Base-by-base conservation (phyloP, 2,113 vertebrate genomes). In the Pterophyllum scalare region DNA sequence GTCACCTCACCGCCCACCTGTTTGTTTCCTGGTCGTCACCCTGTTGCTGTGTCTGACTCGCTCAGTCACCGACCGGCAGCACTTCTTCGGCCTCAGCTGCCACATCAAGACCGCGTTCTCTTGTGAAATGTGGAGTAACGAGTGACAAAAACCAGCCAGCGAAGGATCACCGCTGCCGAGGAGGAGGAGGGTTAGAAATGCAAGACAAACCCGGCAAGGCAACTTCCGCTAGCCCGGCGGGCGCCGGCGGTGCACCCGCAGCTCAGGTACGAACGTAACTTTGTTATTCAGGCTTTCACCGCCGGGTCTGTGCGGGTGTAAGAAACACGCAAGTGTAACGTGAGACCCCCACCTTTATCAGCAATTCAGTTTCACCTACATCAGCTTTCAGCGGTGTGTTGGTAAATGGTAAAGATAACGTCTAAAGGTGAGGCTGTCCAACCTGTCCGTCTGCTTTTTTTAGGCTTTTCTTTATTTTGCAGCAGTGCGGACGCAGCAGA, bases 141-240 rank as follows among this genome's bases (percentile, higher is more conserved):
- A 82, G 40, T 52, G 83, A 81, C 64, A 17, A 4, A 77, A 5
- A 76, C 40, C n/a, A 31, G 77, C 12, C 40, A 59, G 33, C 61
- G 81, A 93, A 40, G 38, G 43, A 2, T n/a, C 59, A 57, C 84
- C 81, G 57, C 62, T 76, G 28, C 43, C 52, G 40, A 43, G 15
- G 24, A 24, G 24, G 40, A 12, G 43, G 22, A 12, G 31, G 14
- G 75, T 87, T 52, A 43, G 78, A 95, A 92, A 96, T 96, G 96
- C 90, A 86, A 86, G 90, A 88, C 80, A 52, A 89, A 31, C 81
- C 90, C 85, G 84, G 86, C 67, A 93, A 86, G 77, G 65, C 86
- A 22, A 85, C 88, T 52, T 46, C 81, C 49, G 91, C 76, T 61
- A 92, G 79, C 84, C 84, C 79, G 26, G 61, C 28, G 9, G 84